Percentiles rank a stretch among this genome's conserved stretches.
phyloP scores from a whole-genome alignment of 2,888 invertebrate genomes.

The Tromatobia lineatoria region DNA sequence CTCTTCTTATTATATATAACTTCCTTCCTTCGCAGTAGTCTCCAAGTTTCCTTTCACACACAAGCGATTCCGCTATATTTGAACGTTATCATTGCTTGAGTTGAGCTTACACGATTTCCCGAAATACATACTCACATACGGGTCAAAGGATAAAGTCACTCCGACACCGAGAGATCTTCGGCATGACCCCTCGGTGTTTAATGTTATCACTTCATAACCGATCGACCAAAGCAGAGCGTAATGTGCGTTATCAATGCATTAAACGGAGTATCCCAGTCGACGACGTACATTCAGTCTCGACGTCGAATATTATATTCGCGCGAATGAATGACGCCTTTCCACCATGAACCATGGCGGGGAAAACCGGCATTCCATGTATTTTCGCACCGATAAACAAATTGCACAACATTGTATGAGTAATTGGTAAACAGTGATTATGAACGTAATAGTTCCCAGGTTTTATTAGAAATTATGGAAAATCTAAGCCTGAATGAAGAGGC shows the following conservation, averaged over 20 bases:
- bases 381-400: neutral
- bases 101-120: neutral
- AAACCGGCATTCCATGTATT: neutral
- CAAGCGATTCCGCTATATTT: slow-evolving; percentile 3
- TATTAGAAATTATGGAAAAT: neutral
- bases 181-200: slow-evolving; percentile 64
- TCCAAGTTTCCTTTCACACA: slow-evolving; percentile 32
- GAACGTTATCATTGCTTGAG: slow-evolving; percentile 35
- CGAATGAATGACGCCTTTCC: neutral
- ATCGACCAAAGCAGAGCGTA: slow-evolving; percentile 56
- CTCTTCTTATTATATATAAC: slow-evolving; percentile 51
- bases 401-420: neutral
- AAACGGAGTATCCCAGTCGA: slow-evolving; percentile 54
- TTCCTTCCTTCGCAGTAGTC: slow-evolving; percentile 27
- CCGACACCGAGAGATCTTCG: slow-evolving; percentile 57
- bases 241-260: slow-evolving; percentile 61
- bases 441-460: neutral
- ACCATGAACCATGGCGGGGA: neutral
- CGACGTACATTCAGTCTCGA: slow-evolving; percentile 37
- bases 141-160: slow-evolving; percentile 42
- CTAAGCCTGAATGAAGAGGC: neutral
- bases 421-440: neutral
- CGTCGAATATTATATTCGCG: slow-evolving; percentile 30
- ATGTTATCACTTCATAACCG: slow-evolving; percentile 59
- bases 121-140: slow-evolving; percentile 20